Percentiles rank a stretch among this genome's conserved stretches.
phyloP scores from a whole-genome alignment of 2,888 invertebrate genomes.

The Theretra japonica region DNA sequence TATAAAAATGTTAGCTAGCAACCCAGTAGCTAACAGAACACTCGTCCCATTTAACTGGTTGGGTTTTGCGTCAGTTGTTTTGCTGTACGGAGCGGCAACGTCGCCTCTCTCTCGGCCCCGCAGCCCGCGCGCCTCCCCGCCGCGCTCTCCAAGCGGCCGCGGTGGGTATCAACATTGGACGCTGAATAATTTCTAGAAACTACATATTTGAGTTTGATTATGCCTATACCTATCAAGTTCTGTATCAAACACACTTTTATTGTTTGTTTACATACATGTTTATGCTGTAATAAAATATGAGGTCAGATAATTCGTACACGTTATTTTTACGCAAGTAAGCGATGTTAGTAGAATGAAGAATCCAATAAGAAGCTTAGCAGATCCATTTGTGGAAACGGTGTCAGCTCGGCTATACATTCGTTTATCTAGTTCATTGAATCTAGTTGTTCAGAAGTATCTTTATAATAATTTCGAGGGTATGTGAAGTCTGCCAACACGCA shows the following conservation, averaged over 20 bases:
- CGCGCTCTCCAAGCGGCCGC: slow-evolving; percentile 29
- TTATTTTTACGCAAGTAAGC: neutral
- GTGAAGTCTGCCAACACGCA: too few species aligned
- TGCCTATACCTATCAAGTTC: neutral
- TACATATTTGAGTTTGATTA: neutral
- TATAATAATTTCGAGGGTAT: too few species aligned
- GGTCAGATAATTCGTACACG: neutral
- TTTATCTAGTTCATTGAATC: too few species aligned
- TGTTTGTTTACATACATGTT: slow-evolving; percentile 8
- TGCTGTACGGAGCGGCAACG: slow-evolving; percentile 62
- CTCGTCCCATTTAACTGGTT: slow-evolving; percentile 27
- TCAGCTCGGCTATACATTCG: too few species aligned
- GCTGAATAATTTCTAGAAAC: slow-evolving; percentile 23
- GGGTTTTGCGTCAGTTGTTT: slow-evolving; percentile 44
- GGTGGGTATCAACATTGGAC: slow-evolving; percentile 16
- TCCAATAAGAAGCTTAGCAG: neutral
- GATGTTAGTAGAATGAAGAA: neutral
- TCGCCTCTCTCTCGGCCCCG: slow-evolving; percentile 59
- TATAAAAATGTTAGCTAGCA: slow-evolving; percentile 20
- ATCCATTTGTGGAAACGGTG: too few species aligned
- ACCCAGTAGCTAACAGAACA: slow-evolving; percentile 26
- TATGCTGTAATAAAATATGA: neutral
- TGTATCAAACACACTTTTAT: slow-evolving; percentile 1
- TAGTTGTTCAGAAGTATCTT: too few species aligned
- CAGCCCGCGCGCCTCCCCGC: slow-evolving; percentile 36